These are phyloP conservation scores for Butorides virescens DNA, from an alignment of 2,113 vertebrate species.

Conservation along the genomic window DNA sequence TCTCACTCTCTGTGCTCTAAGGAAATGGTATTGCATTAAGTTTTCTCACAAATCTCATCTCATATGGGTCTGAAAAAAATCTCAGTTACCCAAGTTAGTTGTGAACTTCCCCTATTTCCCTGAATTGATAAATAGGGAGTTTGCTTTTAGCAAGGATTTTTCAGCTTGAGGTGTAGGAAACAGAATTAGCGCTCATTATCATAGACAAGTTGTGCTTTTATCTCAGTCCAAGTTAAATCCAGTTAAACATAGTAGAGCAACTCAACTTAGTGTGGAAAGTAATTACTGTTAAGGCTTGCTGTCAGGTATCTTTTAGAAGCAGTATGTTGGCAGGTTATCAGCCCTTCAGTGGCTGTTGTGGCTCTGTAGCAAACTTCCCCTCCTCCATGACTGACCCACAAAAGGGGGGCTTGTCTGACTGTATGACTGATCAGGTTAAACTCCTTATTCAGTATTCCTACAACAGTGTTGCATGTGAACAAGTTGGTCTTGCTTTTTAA, in stretches of 20 bases:
- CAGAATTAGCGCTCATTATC: not conserved
- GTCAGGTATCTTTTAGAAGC: not conserved
- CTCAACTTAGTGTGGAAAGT: not conserved
- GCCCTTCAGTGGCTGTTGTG: not conserved
- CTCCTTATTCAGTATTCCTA: not conserved
- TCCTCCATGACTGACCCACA: not conserved
- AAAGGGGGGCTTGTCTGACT: not conserved
- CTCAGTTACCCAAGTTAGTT: not conserved
- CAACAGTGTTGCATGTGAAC: not conserved
- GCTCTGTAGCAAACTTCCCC: not conserved
- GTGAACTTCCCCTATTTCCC: not conserved
- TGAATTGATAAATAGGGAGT: not conserved
- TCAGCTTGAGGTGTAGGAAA: not conserved
- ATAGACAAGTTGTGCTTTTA: not conserved
- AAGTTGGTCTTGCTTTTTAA: not conserved
- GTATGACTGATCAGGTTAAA: not conserved
- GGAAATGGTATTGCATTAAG: not conserved
- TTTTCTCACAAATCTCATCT: not conserved
- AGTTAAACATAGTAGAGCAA: not conserved
- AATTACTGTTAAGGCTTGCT: not conserved
- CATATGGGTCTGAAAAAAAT: not conserved
- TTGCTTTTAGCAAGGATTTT: not conserved
- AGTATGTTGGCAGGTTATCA: not conserved
- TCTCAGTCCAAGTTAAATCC: not conserved
- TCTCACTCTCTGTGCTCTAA: not conserved